phyloP scores from a whole-genome alignment of 2,113 vertebrate genomes.

The Dendrocopos noguchii region DNA sequence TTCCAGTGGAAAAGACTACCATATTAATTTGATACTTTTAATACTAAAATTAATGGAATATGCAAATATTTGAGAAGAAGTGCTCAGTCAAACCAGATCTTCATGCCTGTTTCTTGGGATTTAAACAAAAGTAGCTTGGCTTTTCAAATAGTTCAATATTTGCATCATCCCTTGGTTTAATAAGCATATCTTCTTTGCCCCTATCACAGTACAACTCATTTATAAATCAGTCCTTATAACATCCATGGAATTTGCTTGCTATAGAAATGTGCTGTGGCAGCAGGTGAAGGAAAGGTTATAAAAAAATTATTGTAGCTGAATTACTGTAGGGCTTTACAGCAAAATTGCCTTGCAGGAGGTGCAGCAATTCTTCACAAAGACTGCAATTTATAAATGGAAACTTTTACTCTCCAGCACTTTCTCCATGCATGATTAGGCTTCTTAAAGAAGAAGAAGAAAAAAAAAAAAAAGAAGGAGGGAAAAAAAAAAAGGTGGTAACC shows the following conservation, averaged over 20 bases:
- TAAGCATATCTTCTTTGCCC: conserved; percentile 21
- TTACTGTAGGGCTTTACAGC: not conserved
- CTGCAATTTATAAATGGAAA: conserved; percentile 43
- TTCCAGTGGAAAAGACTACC: not conserved
- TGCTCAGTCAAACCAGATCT: not conserved
- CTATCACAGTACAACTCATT: not conserved
- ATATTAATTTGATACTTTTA: conserved; percentile 11
- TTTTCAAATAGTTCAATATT: conserved; percentile 10
- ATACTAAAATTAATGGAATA: conserved; percentile 6
- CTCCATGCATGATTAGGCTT: conserved; percentile 16
- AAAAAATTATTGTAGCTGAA: not conserved
- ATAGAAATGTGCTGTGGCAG: conserved; percentile 25
- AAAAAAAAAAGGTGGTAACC: not conserved
- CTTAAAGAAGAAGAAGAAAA: not conserved
- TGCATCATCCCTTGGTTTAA: not conserved
- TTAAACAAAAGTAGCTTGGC: conserved; percentile 1
- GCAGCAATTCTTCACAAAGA: conserved; percentile 35
- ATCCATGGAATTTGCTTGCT: conserved; percentile 38
- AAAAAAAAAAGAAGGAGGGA: not conserved
- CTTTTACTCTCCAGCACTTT: conserved; percentile 32
- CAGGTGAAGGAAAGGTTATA: not conserved
- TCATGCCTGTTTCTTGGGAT: not conserved
- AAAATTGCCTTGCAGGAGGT: conserved; percentile 33
- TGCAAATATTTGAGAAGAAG: not conserved
- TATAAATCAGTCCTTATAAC: conserved; percentile 27